Evolutionary conservation across 2,888 invertebrate genomes (phyloP).

Genomic region (Hedya salicella): DNA sequence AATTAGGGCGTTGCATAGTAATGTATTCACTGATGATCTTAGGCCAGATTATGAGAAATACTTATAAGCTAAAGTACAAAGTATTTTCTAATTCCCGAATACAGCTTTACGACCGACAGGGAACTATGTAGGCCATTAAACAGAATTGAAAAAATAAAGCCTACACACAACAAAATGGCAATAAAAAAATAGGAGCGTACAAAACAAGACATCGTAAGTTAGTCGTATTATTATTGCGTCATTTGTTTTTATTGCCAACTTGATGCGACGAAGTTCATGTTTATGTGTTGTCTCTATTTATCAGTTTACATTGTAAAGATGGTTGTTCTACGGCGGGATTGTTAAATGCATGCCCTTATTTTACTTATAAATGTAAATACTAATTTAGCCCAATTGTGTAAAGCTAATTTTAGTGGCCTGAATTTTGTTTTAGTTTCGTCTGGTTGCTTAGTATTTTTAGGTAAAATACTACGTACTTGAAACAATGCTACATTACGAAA

Average conservation of each 20-base stretch:
- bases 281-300: conserved; percentile 48
- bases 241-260: conserved; percentile 73
- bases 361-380: too few species aligned
- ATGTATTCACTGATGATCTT: too few species aligned
- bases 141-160: conserved; percentile 55
- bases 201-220: conserved; percentile 69
- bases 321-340: background rate
- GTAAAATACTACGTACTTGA: too few species aligned
- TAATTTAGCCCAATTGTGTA: too few species aligned
- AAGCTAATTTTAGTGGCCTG: too few species aligned
- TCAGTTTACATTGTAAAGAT: conserved; percentile 30
- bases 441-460: too few species aligned
- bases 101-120: conserved; percentile 25
- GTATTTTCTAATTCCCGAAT: conserved; percentile 14
- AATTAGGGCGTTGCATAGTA: too few species aligned
- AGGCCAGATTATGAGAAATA: background rate
- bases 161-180: conserved; percentile 50
- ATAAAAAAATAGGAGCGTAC: conserved; percentile 55
- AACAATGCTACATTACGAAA: too few species aligned
- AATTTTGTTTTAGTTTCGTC: too few species aligned
- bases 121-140: conserved; percentile 35
- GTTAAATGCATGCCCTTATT: background rate
- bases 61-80: background rate
- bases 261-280: conserved; percentile 56
- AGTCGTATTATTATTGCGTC: conserved; percentile 71